phyloP scores from a whole-genome alignment of 2,888 invertebrate genomes.

The Ditylenchus weischeri region DNA sequence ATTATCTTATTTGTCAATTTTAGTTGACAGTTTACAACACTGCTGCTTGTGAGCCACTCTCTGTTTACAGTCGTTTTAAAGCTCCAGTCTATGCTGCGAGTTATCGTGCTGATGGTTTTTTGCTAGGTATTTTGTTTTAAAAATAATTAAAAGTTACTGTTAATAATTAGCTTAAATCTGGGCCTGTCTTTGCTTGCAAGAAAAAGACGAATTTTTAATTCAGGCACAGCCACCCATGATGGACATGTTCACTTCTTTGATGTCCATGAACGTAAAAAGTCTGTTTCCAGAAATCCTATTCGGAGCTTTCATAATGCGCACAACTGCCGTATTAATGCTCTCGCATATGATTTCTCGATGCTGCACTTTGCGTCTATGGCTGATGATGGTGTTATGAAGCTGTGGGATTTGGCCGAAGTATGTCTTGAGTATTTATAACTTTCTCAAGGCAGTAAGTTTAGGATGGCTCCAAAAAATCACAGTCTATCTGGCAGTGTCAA shows the following conservation, averaged over 20 bases:
- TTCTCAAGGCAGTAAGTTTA: no score
- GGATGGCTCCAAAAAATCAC: slow-evolving; percentile 10
- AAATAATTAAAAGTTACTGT: no score
- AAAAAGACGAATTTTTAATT: slow-evolving; percentile 6
- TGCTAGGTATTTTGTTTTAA: slow-evolving; percentile 57
- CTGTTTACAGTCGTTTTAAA: slow-evolving; percentile 59
- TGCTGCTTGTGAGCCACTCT: slow-evolving; percentile 42
- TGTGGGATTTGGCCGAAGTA: slow-evolving; percentile 42
- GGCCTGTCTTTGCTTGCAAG: no score
- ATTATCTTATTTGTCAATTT: slow-evolving; percentile 18
- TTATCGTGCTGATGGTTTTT: slow-evolving; percentile 59
- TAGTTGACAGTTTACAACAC: slow-evolving; percentile 49
- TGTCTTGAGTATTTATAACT: no score
- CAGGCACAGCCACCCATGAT: slow-evolving; percentile 82
- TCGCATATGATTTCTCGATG: slow-evolving; percentile 25
- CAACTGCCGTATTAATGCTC: slow-evolving; percentile 56
- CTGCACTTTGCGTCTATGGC: slow-evolving; percentile 22
- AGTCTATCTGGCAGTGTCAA: slow-evolving; percentile 25
- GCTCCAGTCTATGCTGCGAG: slow-evolving; percentile 60
- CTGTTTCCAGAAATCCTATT: slow-evolving; percentile 65
- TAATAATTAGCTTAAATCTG: no score
- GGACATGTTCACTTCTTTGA: slow-evolving; percentile 82
- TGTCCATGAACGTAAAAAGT: slow-evolving; percentile 70
- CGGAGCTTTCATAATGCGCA: slow-evolving; percentile 79
- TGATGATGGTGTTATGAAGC: slow-evolving; percentile 52